Evolutionary conservation across 1,140 invertebrate genomes (phyloP), one percentile per base, ranked within the genome.

Genomic region (Drosophila dunni): DNA sequence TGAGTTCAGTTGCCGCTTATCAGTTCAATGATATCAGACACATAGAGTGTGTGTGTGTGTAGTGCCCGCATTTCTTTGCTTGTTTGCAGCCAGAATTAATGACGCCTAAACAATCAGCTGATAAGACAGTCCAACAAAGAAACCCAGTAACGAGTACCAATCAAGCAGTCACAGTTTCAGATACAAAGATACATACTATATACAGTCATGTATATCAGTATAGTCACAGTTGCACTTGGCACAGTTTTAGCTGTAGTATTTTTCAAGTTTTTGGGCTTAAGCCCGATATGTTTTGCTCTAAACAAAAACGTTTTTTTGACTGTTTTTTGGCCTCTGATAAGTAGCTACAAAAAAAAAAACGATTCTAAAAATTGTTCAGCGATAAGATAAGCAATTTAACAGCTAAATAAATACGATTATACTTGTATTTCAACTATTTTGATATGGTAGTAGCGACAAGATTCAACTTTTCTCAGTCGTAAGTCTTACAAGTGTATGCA

Each of bases 11-110:
- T 61, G 17, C 45, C 56, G 61, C 83, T 85, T 85, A 85, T 85
- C 82, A 88, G 75, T 85, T 81, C 66, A 86, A 86, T 85, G 70
- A 81, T 86, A 86, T 85, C 10, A 42, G 51, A 5, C 29, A 17
- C 1, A 7, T 29, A 4, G 9, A 51, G 36, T 24, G 24, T 38
- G 54, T 58, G 1, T 51, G 45, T 70, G 7, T 20, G 40, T 29
- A 15, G 48, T 46, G 56, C 72, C 76, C 76, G 72, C 72, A 75
- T 78, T 78, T 70, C 24, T 57, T 71, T 60, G 46, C n/a, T 45
- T 33, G 36, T 48, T 60, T 71, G 62, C 72, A 53, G 40, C 38
- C 36, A 66, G 67, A 63, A 72, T 72, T 63, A 72, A 79, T 76
- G 73, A 66, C 40, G 68, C 61, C 73, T 51, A 71, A 71, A 36